Evolutionary conservation across 2,888 invertebrate genomes (phyloP), one percentile per base, ranked within the genome.

Genomic region (Zelleria hepariella): DNA sequence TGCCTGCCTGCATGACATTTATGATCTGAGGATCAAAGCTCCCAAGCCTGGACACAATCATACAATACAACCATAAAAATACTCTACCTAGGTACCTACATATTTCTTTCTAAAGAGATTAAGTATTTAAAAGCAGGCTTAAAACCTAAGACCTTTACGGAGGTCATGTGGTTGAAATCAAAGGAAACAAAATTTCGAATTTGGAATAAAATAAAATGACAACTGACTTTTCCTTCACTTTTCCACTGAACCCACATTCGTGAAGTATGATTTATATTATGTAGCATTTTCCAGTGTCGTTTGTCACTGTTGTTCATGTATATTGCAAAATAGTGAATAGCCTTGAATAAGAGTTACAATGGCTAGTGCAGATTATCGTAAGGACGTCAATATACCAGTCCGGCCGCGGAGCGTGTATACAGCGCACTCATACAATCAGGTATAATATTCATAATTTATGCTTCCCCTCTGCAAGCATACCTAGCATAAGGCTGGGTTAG

Each of bases 321-420:
- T 82, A 82, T 83, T 80, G 77, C 80, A 74, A 77, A 80, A 80
- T 76, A 82, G 78, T 77, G 76, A 78, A 73, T 77, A 73, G 72
- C 70, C 74, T 77, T 75, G 76, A 78, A 80, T 72, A 78, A 76
- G 78, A 81, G 75, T 75, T 76, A 79, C 74, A 79, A 89, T 89
- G 89, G 86, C 87, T 73, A 85, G 75, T 70, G 71, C 85, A 75
- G 89, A 89, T 74, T 87, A 82, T 78, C 79, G 88, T 70, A 88
- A 88, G 70, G 87, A 89, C 65, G 78, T 78, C 64, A 74, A 75
- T 61, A 82, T 87, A 74, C 85, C 90, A 42, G 89, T 91, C 66
- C 90, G 93, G 64, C 92, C 92, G 8, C 88, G 93, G 67, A 93
- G 93, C 78, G 91, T 93, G 59, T 93, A 93, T 70, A 92, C 93